These are phyloP conservation scores for Andricus grossulariae DNA, from an alignment of 1,140 invertebrate genomes.

Conservation along the genomic window DNA sequence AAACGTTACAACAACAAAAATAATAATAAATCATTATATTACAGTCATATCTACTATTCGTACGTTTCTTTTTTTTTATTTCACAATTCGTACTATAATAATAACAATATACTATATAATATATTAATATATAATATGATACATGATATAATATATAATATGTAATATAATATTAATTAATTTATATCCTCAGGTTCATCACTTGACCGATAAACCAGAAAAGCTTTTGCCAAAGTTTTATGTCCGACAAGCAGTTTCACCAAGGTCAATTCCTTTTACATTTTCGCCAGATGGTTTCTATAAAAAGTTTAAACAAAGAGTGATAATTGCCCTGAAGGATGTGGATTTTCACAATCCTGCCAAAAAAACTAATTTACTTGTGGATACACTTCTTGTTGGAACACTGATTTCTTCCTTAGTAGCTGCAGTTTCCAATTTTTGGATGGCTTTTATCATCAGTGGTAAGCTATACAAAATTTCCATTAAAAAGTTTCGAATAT, in stretches of 20 bases:
- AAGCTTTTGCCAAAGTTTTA: slow-evolving; percentile 80
- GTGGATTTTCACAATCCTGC: slow-evolving; percentile 69
- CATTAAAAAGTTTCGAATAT: not conserved
- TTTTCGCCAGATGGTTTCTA: slow-evolving; percentile 84
- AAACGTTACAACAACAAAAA: no score
- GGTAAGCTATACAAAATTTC: slow-evolving; percentile 44
- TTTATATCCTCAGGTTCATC: slow-evolving; percentile 72
- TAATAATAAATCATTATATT: no score
- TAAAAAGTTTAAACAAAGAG: slow-evolving; percentile 78
- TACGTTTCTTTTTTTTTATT: no score
- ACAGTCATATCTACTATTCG: no score
- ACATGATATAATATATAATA: no score
- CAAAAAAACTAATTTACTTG: slow-evolving; percentile 74
- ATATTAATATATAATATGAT: no score
- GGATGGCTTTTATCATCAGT: slow-evolving; percentile 46
- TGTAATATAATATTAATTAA: slow-evolving; percentile 13
- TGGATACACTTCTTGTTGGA: slow-evolving; percentile 75
- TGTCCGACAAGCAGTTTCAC: slow-evolving; percentile 75
- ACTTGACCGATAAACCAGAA: slow-evolving; percentile 76
- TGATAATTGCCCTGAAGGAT: slow-evolving; percentile 75
- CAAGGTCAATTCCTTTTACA: slow-evolving; percentile 81
- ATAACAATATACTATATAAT: no score
- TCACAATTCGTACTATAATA: no score
- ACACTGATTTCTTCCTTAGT: slow-evolving; percentile 74
- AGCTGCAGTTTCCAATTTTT: slow-evolving; percentile 56